Evolutionary conservation across 2,797 vertebrate genomes (phyloP), one percentile per base, ranked within the genome.

Genomic region (Prunella strophiata): DNA sequence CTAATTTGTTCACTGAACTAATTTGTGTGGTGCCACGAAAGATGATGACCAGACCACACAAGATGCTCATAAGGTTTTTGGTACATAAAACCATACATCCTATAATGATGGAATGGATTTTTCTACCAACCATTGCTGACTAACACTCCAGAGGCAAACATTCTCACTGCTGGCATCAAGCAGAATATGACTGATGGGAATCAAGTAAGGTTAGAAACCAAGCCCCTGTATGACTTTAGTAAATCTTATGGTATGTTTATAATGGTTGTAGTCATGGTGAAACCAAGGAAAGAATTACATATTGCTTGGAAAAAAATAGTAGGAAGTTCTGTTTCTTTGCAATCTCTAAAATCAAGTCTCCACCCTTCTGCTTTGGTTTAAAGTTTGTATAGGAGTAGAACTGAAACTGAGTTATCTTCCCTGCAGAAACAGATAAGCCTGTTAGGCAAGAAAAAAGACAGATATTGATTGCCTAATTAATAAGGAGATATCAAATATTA

Each of bases 221-320:
- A 82, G 59, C 9, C 36, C 48, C 70, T 54, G n/a, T 67, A 74
- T 66, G 22, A 62, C n/a, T 93, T 66, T 16, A 76, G 50, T 79
- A 82, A 79, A 88, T 89, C 74, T 66, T 83, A 73, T 70, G 51
- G n/a, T 75, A 76, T 91, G 61, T 90, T 94, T 95, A 25, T 89
- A 72, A 71, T 67, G 22, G 17, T 70, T 55, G 76, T 80, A 85
- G 76, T 63, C 84, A 91, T 88, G 73, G 84, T 52, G 61, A 93
- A 75, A 74, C 25, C 16, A 71, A 77, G 52, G 76, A 93, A 86
- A 84, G 45, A 67, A 81, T 91, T 94, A 81, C 86, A 86, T 45
- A 77, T 78, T 90, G 17, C 73, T 80, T 84, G 78, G 62, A 51
- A 80, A 66, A 81, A 92, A 80, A 47, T 7, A 20, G 22, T 55